Base-by-base conservation (phyloP, 1,140 invertebrate species). In the Drosophila santomea region DNA sequence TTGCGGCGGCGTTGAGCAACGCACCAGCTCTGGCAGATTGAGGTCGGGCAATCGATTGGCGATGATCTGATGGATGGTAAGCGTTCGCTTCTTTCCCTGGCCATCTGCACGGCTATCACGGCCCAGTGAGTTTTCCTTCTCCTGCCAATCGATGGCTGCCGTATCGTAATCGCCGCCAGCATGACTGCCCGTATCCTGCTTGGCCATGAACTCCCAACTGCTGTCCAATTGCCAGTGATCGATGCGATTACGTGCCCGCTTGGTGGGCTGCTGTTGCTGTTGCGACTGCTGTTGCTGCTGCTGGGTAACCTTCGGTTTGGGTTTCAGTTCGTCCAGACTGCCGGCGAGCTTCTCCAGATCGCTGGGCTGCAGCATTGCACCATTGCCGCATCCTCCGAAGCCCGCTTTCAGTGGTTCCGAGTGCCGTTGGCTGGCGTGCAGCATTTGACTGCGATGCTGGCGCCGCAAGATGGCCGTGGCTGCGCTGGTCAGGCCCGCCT, bases 201-300 rank as follows among this genome's bases (percentile, higher is more conserved):
- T 94, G 95, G 96, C 96, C 90, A 97, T 96, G 82, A 97, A 97
- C 91, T 97, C 96, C 97, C 97, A 97, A 84, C 96, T 97, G 61
- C 96, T 97, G 93, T 97, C 97, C 35, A 97, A 94, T 56, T 96
- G 95, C 96, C 97, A 97, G 8, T 95, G 95, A 67, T 96, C 95
- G 28, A 92, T 85, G 38, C 90, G 91, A 52, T 90, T 91, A 2
- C 89, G 93, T 20, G 78, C 68, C n/a, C 86, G 72, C 58, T 92
- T 92, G 0, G 50, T 61, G 1, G 78, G 68, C 35, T 81, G 89
- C 17, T 76, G 81, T 25, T 55, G 75, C 3, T 71, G 60, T 23
- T 67, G 69, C 1, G 36, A 38, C n/a, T 67, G 64, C 52, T 71
- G 78, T 38, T 58, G 69, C 57, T 55, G 69, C 57, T 52, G 68